phyloP scores from a whole-genome alignment of 2,113 vertebrate genomes.

The Chroicocephalus ridibundus region DNA sequence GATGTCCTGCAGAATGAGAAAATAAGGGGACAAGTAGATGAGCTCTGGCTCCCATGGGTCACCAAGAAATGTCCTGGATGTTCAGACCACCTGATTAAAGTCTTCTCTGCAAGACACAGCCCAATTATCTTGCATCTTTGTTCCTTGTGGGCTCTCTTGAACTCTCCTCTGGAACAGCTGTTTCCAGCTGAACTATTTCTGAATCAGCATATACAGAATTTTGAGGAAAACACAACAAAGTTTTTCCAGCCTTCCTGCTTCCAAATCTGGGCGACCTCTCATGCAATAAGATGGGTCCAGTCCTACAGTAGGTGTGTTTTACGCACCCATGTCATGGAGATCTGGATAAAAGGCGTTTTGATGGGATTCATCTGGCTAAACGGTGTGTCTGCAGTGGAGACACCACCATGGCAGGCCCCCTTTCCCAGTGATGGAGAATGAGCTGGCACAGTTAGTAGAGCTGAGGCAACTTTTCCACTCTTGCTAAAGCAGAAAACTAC shows the following conservation, averaged over 20 bases:
- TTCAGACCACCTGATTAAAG: not conserved
- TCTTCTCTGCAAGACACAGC: not conserved
- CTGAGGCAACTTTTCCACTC: not conserved
- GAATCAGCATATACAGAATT: not conserved
- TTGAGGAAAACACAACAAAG: not conserved
- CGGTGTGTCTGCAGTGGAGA: rapidly evolving
- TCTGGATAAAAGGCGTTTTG: not conserved
- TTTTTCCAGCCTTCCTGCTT: not conserved
- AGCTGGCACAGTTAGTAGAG: not conserved
- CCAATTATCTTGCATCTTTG: not conserved
- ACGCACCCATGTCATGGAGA: not conserved
- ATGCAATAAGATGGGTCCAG: not conserved
- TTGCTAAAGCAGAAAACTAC: not conserved
- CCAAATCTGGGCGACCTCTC: not conserved
- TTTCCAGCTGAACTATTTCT: not conserved
- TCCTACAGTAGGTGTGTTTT: not conserved
- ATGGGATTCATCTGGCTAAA: not conserved
- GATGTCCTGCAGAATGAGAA: not conserved
- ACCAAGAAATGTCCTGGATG: not conserved
- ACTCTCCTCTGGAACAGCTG: not conserved
- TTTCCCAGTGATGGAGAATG: not conserved
- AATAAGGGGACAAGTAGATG: not conserved
- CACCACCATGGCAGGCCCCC: rapidly evolving
- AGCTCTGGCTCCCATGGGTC: not conserved
- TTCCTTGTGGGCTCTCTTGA: not conserved